Evolutionary conservation across 2,113 vertebrate genomes (phyloP).

Genomic region (Zosterops lateralis): DNA sequence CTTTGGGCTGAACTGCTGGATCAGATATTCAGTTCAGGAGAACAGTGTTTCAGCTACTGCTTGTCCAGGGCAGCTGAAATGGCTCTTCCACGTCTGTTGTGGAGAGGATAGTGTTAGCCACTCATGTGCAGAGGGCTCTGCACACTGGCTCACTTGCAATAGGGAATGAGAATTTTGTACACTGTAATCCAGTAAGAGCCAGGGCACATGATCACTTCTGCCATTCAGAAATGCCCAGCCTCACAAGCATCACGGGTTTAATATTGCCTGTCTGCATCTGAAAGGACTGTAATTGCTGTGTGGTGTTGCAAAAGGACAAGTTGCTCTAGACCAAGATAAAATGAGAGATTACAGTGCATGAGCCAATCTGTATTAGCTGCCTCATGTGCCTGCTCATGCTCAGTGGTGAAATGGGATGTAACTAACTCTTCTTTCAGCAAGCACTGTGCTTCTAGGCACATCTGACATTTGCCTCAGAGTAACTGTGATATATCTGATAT

Average conservation of each 20-base stretch:
- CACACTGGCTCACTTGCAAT: background rate
- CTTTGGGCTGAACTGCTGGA: background rate
- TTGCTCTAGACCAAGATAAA: background rate
- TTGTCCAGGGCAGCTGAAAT: background rate
- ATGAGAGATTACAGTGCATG: accelerated
- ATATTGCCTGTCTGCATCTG: background rate
- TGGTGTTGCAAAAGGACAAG: background rate
- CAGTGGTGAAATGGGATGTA: background rate
- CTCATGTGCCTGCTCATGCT: background rate
- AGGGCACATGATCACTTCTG: background rate
- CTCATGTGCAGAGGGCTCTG: background rate
- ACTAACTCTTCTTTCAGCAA: background rate
- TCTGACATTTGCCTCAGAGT: background rate
- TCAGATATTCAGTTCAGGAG: background rate
- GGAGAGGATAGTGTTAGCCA: background rate
- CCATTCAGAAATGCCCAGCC: background rate
- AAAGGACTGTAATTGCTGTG: background rate
- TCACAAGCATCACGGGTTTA: background rate
- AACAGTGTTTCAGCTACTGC: background rate
- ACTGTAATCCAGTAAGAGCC: background rate
- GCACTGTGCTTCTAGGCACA: background rate
- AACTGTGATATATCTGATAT: background rate
- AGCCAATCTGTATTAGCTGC: background rate
- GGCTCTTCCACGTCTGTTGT: background rate
- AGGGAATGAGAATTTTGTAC: background rate